Evolutionary conservation across 2,888 invertebrate species (phyloP).

Genomic region (Latrodectus elegans): DNA sequence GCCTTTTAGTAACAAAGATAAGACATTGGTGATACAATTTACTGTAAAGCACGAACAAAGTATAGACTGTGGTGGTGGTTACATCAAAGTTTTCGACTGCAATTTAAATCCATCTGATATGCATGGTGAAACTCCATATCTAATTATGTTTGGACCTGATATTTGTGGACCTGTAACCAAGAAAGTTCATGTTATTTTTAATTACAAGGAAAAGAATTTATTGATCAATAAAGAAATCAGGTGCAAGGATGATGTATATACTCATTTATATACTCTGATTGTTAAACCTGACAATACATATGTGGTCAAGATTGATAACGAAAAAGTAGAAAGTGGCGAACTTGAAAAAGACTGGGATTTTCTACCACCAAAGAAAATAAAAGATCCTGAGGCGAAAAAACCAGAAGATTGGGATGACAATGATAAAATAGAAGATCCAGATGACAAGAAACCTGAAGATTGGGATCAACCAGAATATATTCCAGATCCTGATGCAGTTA

Average conservation of each 20-base stretch:
- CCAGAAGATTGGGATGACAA: conserved; percentile 98
- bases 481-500: conserved; percentile 95
- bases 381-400: conserved; percentile 96
- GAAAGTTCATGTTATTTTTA: conserved; percentile 99
- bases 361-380: conserved; percentile 96
- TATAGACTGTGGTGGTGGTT: conserved; percentile 97
- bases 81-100: conserved; percentile 91
- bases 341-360: conserved; percentile 99
- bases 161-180: conserved; percentile 99
- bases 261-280: conserved; percentile 96
- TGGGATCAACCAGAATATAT: conserved; percentile 99
- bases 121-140: conserved; percentile 97
- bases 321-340: conserved; percentile 93
- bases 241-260: conserved; percentile 98
- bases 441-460: conserved; percentile 96
- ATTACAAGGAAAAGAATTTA: conserved; percentile 98
- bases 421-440: conserved; percentile 94
- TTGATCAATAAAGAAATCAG: conserved; percentile 98
- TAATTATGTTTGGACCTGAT: conserved; percentile 99
- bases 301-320: conserved; percentile 96
- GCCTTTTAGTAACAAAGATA: conserved; percentile 92
- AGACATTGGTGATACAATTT: conserved; percentile 95
- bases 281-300: conserved; percentile 98
- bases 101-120: conserved; percentile 92
- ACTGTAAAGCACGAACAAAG: conserved; percentile 99